Evolutionary conservation across 1,140 invertebrate genomes (phyloP).

Genomic region (Triops cancriformis): DNA sequence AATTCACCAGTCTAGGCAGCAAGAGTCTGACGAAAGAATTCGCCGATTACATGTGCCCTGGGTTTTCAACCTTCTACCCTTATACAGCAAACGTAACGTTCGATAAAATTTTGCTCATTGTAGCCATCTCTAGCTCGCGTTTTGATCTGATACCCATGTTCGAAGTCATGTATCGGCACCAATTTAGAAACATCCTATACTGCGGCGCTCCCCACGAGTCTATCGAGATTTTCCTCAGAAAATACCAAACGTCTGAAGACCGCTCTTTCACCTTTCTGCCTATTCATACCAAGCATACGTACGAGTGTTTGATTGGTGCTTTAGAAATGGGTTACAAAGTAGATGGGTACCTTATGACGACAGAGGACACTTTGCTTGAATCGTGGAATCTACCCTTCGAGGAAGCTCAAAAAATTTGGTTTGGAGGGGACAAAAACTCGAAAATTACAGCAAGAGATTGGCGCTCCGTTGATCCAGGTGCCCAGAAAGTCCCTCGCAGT

Average conservation of each 20-base stretch:
- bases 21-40: constrained; percentile 33
- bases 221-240: constrained; percentile 34
- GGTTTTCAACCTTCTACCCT: constrained; percentile 34
- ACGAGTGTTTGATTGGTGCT: constrained; percentile 38
- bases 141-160: constrained; percentile 38
- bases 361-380: constrained; percentile 36
- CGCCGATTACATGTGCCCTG: constrained; percentile 35
- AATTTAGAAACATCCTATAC: constrained; percentile 39
- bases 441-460: constrained; percentile 32
- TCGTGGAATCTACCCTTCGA: constrained; percentile 33
- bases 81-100: constrained; percentile 29
- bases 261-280: constrained; percentile 36
- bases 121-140: constrained; percentile 36
- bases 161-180: constrained; percentile 36
- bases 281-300: constrained; percentile 34
- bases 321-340: constrained; percentile 39
- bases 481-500: constrained; percentile 34
- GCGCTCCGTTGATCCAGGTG: constrained; percentile 34
- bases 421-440: constrained; percentile 30
- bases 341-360: constrained; percentile 36
- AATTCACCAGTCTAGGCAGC: constrained; percentile 15
- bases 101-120: constrained; percentile 35
- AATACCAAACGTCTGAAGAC: constrained; percentile 34
- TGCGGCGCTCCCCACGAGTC: constrained; percentile 37
- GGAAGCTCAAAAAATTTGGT: constrained; percentile 34